Base-by-base conservation (phyloP, 2,113 vertebrate genomes). In the Semicossyphus pulcher region DNA sequence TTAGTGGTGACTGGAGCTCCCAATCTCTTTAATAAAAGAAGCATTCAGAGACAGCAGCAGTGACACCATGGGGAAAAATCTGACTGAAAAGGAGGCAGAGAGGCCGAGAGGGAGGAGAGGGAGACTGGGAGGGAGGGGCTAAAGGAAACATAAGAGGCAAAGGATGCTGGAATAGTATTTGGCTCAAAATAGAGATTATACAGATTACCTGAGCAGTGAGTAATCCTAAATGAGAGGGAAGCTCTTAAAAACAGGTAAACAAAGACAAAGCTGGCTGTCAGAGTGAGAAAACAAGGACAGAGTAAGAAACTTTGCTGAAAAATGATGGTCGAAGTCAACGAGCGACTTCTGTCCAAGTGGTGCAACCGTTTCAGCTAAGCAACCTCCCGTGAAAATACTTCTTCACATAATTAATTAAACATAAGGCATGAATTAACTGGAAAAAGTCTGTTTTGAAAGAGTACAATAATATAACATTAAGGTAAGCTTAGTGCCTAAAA, bases 1-100 rank as follows among this genome's bases (percentile, higher is more conserved):
- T 88, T 80, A 89, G 78, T 51, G 72, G 84, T 72, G 80, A 86
- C 80, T 62, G 85, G 60, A 76, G 81, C 78, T 81, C 68, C 45
- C 63, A 83, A 88, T 87, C 76, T 84, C 72, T 80, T 61, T 26
- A 71, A 89, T 83, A 90, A 88, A 88, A 87, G 74, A 79, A n/a
- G 62, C 84, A 90, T 86, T 89, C 73, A 85, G 68, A 3, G 49
- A 69, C 64, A 51, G 78, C 34, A 60, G 71, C 79, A 76, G 36
- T 67, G 75, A 86, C 68, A 75, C 39, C 54, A 69, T 71, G 60
- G 75, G 83, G 72, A 29, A 59, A 67, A 76, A 54, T 51, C 59
- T 20, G 10, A 64, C 51, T 68, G 28, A 21, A 26, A n/a, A 60
- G 9, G 39, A 21, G 57, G 56, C 18, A 45, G 48, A 39, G 47